Percentiles rank a stretch among this genome's conserved stretches.
These are phyloP conservation scores for Passer domesticus DNA, from an alignment of 2,113 vertebrate genomes.

Conservation along the genomic window DNA sequence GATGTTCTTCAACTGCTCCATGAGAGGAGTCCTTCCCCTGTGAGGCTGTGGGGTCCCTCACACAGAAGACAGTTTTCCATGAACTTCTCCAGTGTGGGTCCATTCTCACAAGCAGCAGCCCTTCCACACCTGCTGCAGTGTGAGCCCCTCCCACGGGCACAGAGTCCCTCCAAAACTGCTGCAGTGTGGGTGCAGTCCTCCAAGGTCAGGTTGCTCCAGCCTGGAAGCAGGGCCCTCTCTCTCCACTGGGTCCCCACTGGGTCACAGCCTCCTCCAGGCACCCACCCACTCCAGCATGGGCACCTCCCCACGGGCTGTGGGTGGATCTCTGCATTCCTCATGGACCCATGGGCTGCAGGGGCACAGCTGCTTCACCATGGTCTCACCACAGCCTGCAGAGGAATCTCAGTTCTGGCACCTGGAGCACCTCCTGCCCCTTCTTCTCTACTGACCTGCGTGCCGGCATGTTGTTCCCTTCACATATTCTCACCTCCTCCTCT, in stretches of 20 bases:
- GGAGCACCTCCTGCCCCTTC: neutral
- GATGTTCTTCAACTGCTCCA: neutral
- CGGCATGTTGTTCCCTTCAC: neutral
- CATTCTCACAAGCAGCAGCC: neutral
- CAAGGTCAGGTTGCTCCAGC: neutral
- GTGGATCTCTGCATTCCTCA: neutral
- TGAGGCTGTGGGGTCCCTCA: neutral
- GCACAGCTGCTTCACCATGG: neutral
- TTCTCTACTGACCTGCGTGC: neutral
- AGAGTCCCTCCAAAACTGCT: neutral
- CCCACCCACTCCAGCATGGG: rapidly evolving
- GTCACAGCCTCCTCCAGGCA: neutral
- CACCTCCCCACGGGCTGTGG: neutral
- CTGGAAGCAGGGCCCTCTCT: too few species aligned
- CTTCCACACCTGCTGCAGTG: neutral
- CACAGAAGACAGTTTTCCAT: rapidly evolving
- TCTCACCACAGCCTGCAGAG: neutral
- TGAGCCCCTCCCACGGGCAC: neutral
- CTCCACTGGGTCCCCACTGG: neutral
- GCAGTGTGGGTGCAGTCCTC: rapidly evolving
- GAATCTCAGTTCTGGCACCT: rapidly evolving
- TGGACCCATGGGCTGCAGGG: neutral
- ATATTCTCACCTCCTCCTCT: neutral
- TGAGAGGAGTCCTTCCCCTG: neutral
- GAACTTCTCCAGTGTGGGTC: rapidly evolving